Conservation (phyloP, 1,140 invertebrate species). For the Acyrthosiphon pisum region DNA sequence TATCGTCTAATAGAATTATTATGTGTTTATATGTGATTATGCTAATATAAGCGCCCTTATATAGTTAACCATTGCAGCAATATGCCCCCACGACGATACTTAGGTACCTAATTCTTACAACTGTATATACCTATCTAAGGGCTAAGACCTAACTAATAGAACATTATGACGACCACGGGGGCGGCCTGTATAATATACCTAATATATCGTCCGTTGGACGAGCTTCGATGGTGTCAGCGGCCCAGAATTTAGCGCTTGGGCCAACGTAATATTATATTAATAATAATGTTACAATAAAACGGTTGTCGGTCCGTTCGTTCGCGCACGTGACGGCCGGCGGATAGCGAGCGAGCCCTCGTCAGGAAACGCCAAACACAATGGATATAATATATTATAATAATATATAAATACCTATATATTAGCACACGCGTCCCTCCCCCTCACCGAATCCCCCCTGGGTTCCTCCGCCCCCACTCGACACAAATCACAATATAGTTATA, state of each 20-base stretch:
- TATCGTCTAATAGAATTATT: too few species aligned
- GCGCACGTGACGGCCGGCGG: neutral
- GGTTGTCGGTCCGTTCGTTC: neutral
- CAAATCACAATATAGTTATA: neutral
- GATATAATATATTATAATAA: slow-evolving; percentile 11
- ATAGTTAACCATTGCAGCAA: too few species aligned
- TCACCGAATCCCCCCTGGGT: too few species aligned
- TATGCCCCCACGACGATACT: too few species aligned
- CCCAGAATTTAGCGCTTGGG: neutral
- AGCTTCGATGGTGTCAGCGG: neutral
- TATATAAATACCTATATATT: slow-evolving; percentile 4
- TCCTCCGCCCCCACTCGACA: too few species aligned
- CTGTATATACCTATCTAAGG: too few species aligned
- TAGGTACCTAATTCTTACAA: too few species aligned
- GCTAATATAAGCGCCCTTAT: too few species aligned
- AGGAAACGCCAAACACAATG: slow-evolving; percentile 1
- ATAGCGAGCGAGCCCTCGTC: neutral
- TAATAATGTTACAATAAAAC: slow-evolving; percentile 9
- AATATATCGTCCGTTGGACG: neutral
- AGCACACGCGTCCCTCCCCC: neutral
- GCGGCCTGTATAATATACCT: too few species aligned
- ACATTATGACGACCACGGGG: too few species aligned
- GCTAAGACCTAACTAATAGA: too few species aligned
- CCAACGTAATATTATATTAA: neutral
- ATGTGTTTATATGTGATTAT: too few species aligned